These are phyloP conservation scores for Lepisosteus oculatus DNA, from an alignment of 2,113 vertebrate genomes.

Conservation along the genomic window DNA sequence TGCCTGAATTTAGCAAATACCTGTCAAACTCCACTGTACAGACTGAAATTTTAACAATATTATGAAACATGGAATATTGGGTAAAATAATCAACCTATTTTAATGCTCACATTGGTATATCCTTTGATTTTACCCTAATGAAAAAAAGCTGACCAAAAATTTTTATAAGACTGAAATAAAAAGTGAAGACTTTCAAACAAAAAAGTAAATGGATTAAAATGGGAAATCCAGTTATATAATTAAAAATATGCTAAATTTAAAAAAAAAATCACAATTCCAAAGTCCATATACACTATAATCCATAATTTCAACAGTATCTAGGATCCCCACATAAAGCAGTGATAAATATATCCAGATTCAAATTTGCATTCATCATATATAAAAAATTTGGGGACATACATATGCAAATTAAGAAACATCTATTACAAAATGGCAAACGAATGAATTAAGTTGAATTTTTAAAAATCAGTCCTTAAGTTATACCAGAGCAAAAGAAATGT, in stretches of 20 bases:
- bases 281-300: conserved; percentile 27
- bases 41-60: no score
- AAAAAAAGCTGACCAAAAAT: conserved; percentile 36
- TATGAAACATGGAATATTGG: no score
- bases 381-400: conserved; percentile 56
- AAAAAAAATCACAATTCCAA: conserved; percentile 30
- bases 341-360: conserved; percentile 64
- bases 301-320: conserved; percentile 53
- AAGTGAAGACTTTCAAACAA: conserved; percentile 37
- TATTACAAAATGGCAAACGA: conserved; percentile 34
- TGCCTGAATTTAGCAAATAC: no score
- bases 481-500: conserved; percentile 35
- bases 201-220: conserved; percentile 49
- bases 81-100: no score
- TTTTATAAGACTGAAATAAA: conserved; percentile 41
- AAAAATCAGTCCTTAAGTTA: conserved; percentile 29
- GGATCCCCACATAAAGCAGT: conserved; percentile 56
- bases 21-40: no score
- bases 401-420: conserved; percentile 35
- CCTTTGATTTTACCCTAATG: no score
- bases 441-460: conserved; percentile 37
- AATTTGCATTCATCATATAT: conserved; percentile 53
- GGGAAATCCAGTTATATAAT: conserved; percentile 56
- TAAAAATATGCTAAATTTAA: conserved; percentile 41
- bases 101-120: no score